phyloP scores from a whole-genome alignment of 2,797 vertebrate genomes.

The Emys orbicularis region DNA sequence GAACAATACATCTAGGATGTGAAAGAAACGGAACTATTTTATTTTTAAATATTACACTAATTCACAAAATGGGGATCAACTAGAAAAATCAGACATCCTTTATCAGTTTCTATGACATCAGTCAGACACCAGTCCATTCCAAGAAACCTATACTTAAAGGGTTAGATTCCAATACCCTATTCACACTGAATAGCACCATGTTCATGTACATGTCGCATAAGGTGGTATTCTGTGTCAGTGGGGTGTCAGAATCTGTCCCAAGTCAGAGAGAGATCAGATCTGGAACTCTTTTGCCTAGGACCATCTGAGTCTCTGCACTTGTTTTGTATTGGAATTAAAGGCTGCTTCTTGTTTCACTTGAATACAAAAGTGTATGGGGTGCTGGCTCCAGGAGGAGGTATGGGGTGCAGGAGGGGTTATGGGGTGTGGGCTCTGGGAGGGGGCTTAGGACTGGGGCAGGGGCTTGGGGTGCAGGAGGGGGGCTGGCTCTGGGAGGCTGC shows the following conservation, averaged over 20 bases:
- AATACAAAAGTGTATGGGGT: neutral
- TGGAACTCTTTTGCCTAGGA: neutral
- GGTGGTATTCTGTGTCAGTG: neutral
- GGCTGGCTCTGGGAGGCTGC: too few species aligned
- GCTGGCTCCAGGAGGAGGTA: too few species aligned
- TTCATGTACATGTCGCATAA: neutral
- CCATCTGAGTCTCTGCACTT: neutral
- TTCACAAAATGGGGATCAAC: neutral
- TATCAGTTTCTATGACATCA: neutral
- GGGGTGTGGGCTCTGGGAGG: too few species aligned
- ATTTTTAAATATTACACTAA: rapidly evolving
- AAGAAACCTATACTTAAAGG: neutral
- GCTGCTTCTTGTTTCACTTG: rapidly evolving
- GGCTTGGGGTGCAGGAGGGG: too few species aligned
- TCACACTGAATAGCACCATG: neutral
- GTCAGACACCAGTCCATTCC: neutral
- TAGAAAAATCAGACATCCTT: neutral
- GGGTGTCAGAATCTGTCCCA: neutral
- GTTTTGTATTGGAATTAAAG: neutral
- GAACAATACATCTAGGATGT: rapidly evolving
- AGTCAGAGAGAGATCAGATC: neutral
- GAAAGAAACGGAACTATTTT: neutral
- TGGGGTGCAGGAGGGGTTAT: too few species aligned
- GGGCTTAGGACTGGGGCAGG: too few species aligned
- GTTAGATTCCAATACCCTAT: neutral